Percentiles rank a stretch among this genome's conserved stretches.
Evolutionary conservation across 1,140 invertebrate genomes (phyloP).

Genomic region (Tetragonula clypearis): DNA sequence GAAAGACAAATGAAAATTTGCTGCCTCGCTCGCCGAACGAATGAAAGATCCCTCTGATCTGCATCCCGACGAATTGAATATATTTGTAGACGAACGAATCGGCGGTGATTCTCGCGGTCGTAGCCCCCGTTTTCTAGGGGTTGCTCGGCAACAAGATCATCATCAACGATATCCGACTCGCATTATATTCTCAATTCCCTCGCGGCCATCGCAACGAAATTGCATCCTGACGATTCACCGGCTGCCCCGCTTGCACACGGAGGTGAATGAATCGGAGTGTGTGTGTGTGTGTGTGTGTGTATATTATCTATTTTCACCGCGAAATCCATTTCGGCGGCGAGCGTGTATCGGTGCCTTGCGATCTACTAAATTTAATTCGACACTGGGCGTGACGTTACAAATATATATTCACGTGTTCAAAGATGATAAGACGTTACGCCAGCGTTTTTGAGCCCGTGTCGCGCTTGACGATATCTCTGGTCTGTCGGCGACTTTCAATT

Average conservation of each 20-base stretch:
- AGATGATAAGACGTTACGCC: not conserved
- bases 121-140: not conserved
- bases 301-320: slow-evolving; percentile 39
- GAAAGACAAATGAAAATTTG: no score
- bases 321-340: slow-evolving; percentile 37
- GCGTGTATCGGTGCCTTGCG: not conserved
- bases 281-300: no score
- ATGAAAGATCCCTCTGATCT: not conserved
- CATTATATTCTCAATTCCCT: slow-evolving; percentile 39
- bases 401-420: slow-evolving; percentile 21
- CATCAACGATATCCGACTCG: slow-evolving; percentile 27
- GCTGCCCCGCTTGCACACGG: not conserved
- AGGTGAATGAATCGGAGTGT: not conserved
- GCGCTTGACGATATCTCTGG: not conserved
- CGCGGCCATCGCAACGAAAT: slow-evolving; percentile 31
- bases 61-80: not conserved
- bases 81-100: slow-evolving; percentile 26
- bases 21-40: not conserved
- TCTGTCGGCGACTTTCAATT: not conserved
- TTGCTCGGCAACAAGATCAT: slow-evolving; percentile 27
- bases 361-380: slow-evolving; percentile 37
- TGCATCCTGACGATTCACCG: slow-evolving; percentile 18
- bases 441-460: not conserved
- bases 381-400: not conserved
- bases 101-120: not conserved